A percentile compares a stretch with the other conserved stretches of the same genome.
Evolutionary conservation across 2,797 vertebrate species (phyloP).

Genomic region (Synanceia verrucosa): DNA sequence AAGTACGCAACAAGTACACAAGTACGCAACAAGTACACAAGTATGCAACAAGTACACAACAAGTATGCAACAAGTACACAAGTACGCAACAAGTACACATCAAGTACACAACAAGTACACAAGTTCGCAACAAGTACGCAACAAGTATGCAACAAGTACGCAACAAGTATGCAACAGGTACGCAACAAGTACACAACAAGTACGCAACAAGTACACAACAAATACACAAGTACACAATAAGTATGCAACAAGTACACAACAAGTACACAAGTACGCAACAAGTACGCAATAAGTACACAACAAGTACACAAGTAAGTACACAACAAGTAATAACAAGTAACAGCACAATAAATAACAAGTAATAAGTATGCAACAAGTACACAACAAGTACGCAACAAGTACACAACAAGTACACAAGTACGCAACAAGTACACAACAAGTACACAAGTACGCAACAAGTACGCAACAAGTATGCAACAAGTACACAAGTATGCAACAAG

Average conservation of each 20-base stretch:
- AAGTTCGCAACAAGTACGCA: neutral
- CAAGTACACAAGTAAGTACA: slow-evolving; percentile 14
- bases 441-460: slow-evolving; percentile 12
- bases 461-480: too few species aligned
- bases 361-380: neutral
- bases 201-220: slow-evolving; percentile 11
- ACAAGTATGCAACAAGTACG: slow-evolving; percentile 15
- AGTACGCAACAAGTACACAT: slow-evolving; percentile 6
- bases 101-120: slow-evolving; percentile 10
- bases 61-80: too few species aligned
- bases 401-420: slow-evolving; percentile 13
- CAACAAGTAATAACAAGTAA: slow-evolving; percentile 5
- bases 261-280: slow-evolving; percentile 17
- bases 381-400: slow-evolving; percentile 14
- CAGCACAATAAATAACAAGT: slow-evolving; percentile 11
- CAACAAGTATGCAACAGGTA: slow-evolving; percentile 11
- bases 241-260: neutral
- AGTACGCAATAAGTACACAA: too few species aligned
- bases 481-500: slow-evolving; percentile 4
- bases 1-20: slow-evolving; percentile 9
- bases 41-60: neutral
- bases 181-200: slow-evolving; percentile 1
- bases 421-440: slow-evolving; percentile 1
- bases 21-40: slow-evolving; percentile 7
- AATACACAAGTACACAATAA: slow-evolving; percentile 14